Evolutionary conservation across 2,888 invertebrate genomes (phyloP).

Genomic region (Microplitis manilae): DNA sequence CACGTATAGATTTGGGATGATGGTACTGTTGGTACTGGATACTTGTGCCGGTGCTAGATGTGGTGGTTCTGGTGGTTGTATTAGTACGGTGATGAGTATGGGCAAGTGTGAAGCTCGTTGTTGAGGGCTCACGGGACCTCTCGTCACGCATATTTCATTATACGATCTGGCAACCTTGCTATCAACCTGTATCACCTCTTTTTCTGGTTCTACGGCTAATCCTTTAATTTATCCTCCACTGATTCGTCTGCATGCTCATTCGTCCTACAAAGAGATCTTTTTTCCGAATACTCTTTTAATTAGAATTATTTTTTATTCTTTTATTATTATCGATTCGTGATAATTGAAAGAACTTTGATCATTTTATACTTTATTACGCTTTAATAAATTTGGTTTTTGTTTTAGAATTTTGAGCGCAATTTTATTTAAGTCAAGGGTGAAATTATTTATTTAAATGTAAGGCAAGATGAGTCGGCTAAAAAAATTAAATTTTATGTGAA

Average conservation of each 20-base stretch:
- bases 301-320: neutral
- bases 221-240: conserved; percentile 2
- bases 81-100: neutral
- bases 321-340: neutral
- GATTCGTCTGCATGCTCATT: neutral
- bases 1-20: neutral
- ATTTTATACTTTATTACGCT: neutral
- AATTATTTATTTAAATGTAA: too few relatives aligned
- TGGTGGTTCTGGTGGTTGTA: neutral
- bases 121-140: conserved; percentile 66
- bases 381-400: neutral
- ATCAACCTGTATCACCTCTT: neutral
- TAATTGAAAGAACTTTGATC: neutral
- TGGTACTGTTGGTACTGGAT: neutral
- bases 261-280: conserved; percentile 3
- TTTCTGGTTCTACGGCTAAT: neutral
- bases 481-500: too few relatives aligned
- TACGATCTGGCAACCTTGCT: conserved; percentile 60
- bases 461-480: too few relatives aligned
- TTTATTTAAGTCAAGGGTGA: too few relatives aligned
- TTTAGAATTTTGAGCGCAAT: too few relatives aligned
- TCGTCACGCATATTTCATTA: conserved; percentile 70
- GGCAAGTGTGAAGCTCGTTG: conserved; percentile 55
- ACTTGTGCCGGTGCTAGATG: neutral
- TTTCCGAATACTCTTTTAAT: neutral